Evolutionary conservation across 2,888 invertebrate species (phyloP).

Genomic region (Acanthosepion esculentum): DNA sequence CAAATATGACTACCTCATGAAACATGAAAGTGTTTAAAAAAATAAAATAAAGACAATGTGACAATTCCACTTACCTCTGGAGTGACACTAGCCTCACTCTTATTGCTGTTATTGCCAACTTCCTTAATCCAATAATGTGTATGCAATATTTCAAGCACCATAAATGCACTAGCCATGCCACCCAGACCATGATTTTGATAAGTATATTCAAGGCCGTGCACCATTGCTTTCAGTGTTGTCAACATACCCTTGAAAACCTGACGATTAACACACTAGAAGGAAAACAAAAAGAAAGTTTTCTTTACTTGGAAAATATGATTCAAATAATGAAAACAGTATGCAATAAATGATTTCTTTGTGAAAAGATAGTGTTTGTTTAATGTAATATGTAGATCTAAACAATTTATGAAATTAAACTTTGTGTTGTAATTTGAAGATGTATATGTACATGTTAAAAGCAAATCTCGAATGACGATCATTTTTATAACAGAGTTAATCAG

Average conservation of each 20-base stretch:
- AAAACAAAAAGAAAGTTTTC: slow-evolving; percentile 42
- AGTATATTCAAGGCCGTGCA: slow-evolving; percentile 92
- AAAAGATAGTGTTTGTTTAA: neutral
- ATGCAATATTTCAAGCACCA: slow-evolving; percentile 97
- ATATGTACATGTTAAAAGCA: too few species aligned
- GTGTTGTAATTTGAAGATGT: too few species aligned
- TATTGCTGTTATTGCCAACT: slow-evolving; percentile 61
- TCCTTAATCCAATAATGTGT: slow-evolving; percentile 85
- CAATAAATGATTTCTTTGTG: neutral
- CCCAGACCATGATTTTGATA: slow-evolving; percentile 94
- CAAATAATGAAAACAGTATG: neutral
- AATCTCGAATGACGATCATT: too few species aligned
- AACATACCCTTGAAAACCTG: slow-evolving; percentile 97
- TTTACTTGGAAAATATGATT: neutral
- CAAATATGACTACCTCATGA: too few species aligned
- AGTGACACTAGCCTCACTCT: slow-evolving; percentile 71
- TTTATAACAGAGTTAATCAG: too few species aligned
- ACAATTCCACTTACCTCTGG: slow-evolving; percentile 65
- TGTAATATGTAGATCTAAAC: too few species aligned
- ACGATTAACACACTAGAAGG: slow-evolving; percentile 80
- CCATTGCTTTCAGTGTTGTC: slow-evolving; percentile 90
- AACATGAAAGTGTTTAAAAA: neutral
- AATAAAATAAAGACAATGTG: neutral
- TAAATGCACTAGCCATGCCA: slow-evolving; percentile 95
- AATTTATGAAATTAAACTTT: too few species aligned